phyloP scores from a whole-genome alignment of 1,140 invertebrate species.

The Bombus turneri region DNA sequence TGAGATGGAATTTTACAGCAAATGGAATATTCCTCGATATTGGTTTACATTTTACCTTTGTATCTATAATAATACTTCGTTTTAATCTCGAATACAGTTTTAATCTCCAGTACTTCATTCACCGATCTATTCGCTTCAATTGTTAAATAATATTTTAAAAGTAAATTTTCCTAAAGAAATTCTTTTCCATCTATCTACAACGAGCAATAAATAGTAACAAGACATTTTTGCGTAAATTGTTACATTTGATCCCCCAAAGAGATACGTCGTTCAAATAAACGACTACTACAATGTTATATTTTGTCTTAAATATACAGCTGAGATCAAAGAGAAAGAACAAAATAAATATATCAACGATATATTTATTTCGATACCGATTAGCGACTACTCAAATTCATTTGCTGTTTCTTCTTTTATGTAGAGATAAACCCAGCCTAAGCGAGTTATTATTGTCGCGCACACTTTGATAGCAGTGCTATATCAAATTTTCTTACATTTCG shows the following conservation, averaged over 20 bases:
- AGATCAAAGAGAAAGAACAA: neutral
- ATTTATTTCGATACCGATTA: neutral
- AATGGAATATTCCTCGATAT: neutral
- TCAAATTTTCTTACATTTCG: too few species aligned
- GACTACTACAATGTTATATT: neutral
- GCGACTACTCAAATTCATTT: neutral
- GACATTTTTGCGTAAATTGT: neutral
- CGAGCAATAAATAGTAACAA: neutral
- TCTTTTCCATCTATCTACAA: neutral
- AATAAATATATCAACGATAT: neutral
- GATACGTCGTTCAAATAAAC: neutral
- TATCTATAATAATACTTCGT: neutral
- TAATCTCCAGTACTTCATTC: neutral
- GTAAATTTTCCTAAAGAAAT: neutral
- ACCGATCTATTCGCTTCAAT: neutral
- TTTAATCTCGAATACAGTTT: neutral
- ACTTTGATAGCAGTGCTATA: too few species aligned
- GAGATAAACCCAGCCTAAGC: too few species aligned
- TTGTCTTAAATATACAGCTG: neutral
- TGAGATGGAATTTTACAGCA: neutral
- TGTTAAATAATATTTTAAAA: neutral
- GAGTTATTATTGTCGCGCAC: too few species aligned
- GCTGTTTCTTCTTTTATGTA: neutral
- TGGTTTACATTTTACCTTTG: neutral
- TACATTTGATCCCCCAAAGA: rapidly evolving